Conservation (phyloP, 2,888 invertebrate genomes). For the Amblyjoppa proteus region DNA sequence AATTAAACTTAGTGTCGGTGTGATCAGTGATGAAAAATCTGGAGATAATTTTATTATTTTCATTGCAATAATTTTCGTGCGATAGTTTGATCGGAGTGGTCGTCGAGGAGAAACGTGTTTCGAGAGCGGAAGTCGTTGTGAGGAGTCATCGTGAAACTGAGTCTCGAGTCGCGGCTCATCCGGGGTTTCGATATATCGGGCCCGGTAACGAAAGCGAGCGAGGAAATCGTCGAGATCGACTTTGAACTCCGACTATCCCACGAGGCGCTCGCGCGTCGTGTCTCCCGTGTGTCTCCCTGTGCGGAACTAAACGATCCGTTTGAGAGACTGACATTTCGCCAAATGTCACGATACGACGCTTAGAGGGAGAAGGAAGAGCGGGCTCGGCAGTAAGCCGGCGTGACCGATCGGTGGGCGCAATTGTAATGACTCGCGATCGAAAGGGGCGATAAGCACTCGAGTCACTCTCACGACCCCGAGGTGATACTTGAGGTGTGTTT, state of each 20-base stretch:
- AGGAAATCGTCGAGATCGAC: background rate
- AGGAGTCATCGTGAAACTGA: background rate
- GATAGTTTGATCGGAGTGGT: background rate
- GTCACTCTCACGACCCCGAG: slow-evolving; percentile 60
- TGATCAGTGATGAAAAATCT: background rate
- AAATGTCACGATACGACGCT: slow-evolving; percentile 61
- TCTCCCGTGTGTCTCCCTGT: slow-evolving; percentile 34
- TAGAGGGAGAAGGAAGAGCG: background rate
- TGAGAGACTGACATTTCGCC: slow-evolving; percentile 61
- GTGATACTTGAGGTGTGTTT: slow-evolving; percentile 38
- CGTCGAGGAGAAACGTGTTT: background rate
- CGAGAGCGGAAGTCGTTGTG: slow-evolving; percentile 3
- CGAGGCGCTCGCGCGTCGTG: background rate
- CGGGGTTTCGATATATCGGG: background rate
- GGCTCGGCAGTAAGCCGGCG: slow-evolving; percentile 57
- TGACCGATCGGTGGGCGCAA: slow-evolving; percentile 66
- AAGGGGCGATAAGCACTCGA: slow-evolving; percentile 64
- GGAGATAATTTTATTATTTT: background rate
- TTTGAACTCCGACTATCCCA: slow-evolving; percentile 17
- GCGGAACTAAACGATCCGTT: slow-evolving; percentile 61
- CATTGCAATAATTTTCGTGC: background rate
- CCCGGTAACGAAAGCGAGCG: background rate
- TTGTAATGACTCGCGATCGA: slow-evolving; percentile 68
- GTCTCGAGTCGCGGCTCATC: background rate
- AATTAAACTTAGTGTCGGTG: background rate